Conservation (phyloP, 2,888 invertebrate genomes). For the Eristalinus aeneus region DNA sequence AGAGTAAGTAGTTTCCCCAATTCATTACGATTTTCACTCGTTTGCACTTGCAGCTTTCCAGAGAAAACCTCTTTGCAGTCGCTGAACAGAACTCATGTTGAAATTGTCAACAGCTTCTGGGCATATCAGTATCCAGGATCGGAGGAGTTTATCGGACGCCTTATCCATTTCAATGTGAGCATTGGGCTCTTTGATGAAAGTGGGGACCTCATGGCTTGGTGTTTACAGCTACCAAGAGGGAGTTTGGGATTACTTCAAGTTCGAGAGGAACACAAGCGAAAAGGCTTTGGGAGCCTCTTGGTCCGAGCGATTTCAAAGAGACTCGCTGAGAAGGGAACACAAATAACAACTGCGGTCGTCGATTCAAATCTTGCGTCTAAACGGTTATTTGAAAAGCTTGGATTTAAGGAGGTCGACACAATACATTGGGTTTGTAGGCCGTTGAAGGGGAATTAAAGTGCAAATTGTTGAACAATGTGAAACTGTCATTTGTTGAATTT, state of each 20-base stretch:
- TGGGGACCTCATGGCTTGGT: slow-evolving; percentile 71
- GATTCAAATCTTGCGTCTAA: slow-evolving; percentile 61
- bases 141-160: slow-evolving; percentile 59
- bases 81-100: slow-evolving; percentile 27
- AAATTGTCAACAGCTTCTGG: slow-evolving; percentile 69
- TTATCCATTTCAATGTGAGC: slow-evolving; percentile 66
- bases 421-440: slow-evolving; percentile 24
- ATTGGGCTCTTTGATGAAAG: slow-evolving; percentile 70
- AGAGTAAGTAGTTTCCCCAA: not conserved
- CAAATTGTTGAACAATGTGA: no score
- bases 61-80: not conserved
- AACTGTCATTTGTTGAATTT: no score
- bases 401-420: slow-evolving; percentile 62
- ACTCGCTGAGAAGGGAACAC: slow-evolving; percentile 56
- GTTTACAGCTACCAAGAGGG: slow-evolving; percentile 65
- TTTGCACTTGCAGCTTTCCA: not conserved
- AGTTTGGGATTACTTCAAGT: slow-evolving; percentile 71
- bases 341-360: slow-evolving; percentile 66
- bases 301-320: slow-evolving; percentile 66
- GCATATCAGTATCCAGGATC: slow-evolving; percentile 70
- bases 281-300: slow-evolving; percentile 67
- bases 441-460: not conserved
- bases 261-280: slow-evolving; percentile 53
- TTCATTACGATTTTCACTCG: not conserved
- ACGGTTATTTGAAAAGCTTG: slow-evolving; percentile 68